phyloP scores from a whole-genome alignment of 2,113 vertebrate genomes.

The Phalacrocorax carbo region DNA sequence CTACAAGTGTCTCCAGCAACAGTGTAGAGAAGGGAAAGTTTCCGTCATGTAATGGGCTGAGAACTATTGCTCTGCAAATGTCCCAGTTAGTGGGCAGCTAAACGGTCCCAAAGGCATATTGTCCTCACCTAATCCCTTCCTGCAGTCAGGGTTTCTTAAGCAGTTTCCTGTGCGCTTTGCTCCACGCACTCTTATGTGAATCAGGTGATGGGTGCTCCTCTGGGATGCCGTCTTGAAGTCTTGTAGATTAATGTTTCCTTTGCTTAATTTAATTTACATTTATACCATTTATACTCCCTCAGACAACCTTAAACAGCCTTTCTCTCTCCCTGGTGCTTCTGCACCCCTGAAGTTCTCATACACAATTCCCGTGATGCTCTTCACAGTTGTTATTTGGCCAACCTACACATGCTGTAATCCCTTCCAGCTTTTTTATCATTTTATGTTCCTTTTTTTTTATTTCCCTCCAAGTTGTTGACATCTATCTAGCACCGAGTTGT shows the following conservation, averaged over 20 bases:
- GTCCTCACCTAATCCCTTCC: neutral
- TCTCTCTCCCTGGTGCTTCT: neutral
- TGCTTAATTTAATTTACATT: conserved; percentile 35
- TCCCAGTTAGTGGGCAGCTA: neutral
- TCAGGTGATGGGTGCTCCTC: conserved; percentile 1
- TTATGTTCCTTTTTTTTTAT: conserved; percentile 30
- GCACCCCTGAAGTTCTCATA: conserved; percentile 12
- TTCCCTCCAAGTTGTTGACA: conserved; percentile 53
- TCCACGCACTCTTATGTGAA: neutral
- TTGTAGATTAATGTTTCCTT: conserved; percentile 17
- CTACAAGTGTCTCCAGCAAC: neutral
- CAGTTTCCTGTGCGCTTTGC: neutral
- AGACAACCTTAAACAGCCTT: neutral
- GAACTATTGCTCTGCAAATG: neutral
- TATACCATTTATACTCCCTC: neutral
- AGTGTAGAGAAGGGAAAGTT: neutral
- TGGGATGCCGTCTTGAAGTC: neutral
- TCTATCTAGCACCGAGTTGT: neutral
- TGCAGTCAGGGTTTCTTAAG: neutral
- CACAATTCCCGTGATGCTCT: conserved; percentile 23
- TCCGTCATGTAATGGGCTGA: neutral
- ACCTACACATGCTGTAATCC: conserved; percentile 34
- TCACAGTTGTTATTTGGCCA: conserved; percentile 47
- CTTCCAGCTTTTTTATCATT: conserved; percentile 52
- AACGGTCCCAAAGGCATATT: neutral